These are phyloP conservation scores for Cephus pulcher DNA, from an alignment of 2,888 invertebrate species.

Conservation along the genomic window DNA sequence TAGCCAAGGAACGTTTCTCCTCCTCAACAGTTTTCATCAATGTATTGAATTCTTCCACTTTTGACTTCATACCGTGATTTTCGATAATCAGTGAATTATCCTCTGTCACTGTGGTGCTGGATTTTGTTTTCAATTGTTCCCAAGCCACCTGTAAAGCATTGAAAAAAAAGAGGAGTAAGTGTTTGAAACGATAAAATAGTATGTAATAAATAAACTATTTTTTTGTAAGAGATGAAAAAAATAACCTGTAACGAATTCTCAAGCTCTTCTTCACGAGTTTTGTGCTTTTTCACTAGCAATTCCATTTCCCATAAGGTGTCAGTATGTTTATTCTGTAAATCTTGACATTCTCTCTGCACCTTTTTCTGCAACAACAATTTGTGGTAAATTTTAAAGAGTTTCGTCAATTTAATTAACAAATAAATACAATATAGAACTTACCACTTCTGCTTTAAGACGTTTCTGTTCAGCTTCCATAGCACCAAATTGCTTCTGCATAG, in stretches of 20 bases:
- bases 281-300: slow-evolving; percentile 68
- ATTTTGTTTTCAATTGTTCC: slow-evolving; percentile 8
- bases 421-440: slow-evolving; percentile 1
- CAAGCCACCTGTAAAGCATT: slow-evolving; percentile 16
- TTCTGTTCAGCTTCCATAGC: slow-evolving; percentile 29
- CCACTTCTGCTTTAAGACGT: slow-evolving; percentile 27
- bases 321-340: slow-evolving; percentile 56
- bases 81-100: not conserved
- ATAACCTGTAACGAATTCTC: slow-evolving; percentile 28
- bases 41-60: slow-evolving; percentile 4
- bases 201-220: not conserved
- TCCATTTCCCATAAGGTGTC: slow-evolving; percentile 71
- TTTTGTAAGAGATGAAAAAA: not conserved
- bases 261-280: slow-evolving; percentile 70
- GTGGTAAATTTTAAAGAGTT: not conserved
- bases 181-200: not conserved
- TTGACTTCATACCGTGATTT: slow-evolving; percentile 3
- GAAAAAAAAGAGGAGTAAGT: not conserved
- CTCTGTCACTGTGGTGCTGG: not conserved
- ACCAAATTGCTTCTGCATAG: slow-evolving; percentile 23
- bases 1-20: not conserved
- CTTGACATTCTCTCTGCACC: slow-evolving; percentile 31
- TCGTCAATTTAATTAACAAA: not conserved
- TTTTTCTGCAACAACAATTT: not conserved
- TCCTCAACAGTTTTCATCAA: not conserved